phyloP scores from a whole-genome alignment of 2,797 vertebrate species.

The Babyrousa celebensis region DNA sequence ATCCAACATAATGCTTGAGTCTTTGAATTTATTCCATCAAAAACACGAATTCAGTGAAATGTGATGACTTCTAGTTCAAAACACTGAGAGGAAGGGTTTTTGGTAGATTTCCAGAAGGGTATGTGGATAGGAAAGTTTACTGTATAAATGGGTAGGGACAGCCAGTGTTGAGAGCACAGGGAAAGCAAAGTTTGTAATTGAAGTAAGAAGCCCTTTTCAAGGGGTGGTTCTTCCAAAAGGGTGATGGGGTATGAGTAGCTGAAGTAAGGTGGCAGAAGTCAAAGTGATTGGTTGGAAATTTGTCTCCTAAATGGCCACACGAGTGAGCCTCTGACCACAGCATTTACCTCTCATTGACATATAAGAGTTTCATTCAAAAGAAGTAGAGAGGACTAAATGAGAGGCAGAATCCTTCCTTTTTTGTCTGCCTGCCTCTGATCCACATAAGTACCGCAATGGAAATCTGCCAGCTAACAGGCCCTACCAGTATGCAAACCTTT shows the following conservation, averaged over 20 bases:
- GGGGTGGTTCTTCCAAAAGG: neutral
- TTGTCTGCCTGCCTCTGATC: neutral
- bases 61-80: neutral
- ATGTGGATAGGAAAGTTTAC: neutral
- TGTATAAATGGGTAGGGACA: neutral
- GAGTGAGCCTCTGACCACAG: neutral
- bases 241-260: neutral
- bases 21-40: constrained; percentile 27
- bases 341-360: neutral
- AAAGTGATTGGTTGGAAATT: neutral
- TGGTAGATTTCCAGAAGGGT: constrained; percentile 49
- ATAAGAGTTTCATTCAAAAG: constrained; percentile 10
- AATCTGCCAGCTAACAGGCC: neutral
- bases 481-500: neutral
- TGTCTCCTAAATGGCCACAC: neutral
- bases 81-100: neutral
- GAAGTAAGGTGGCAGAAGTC: neutral
- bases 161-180: neutral
- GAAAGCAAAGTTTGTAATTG: neutral
- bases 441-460: neutral
- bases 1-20: neutral
- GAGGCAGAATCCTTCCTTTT: neutral
- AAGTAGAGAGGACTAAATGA: neutral
- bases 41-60: neutral
- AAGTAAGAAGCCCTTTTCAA: neutral